Evolutionary conservation across 2,797 vertebrate species (phyloP), one percentile per base, ranked within the genome.

Genomic region (Eulemur rubriventer): DNA sequence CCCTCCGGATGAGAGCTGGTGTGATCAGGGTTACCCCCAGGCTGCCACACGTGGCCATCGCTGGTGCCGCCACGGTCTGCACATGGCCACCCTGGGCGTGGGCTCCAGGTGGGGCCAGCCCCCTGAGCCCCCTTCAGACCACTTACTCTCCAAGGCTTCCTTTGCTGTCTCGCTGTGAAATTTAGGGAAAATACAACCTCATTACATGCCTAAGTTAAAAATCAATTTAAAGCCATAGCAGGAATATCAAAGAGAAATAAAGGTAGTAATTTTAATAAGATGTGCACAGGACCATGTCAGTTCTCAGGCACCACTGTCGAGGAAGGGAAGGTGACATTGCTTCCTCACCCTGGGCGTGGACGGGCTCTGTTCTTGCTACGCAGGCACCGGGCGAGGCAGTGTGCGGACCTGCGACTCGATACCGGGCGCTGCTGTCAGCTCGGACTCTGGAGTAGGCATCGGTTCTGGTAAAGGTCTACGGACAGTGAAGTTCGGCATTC

Each of bases 251-350:
- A 9, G 20, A 13, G 12, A 33, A 46, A 55, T 22, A 55, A 55
- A 20, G 20, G 20, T 22, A n/a, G 80, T 12, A 10, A 3, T n/a
- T 16, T n/a, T 43, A 24, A 17, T 9, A 26, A 17, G 26, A 16
- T 1, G 22, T 16, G 9, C 41, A 0, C 1, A 6, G 0, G 9
- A 63, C 28, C 16, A 14, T 16, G 30, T 30, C 6, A 22, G 35
- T 7, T 43, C 35, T 41, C 26, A 9, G 35, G 48, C 7, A 3
- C 17, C 38, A 30, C 9, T 0, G 1, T 48, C 2, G 3, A 14
- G 13, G 41, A 65, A 13, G 59, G 59, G 4, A 28, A 65, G 16
- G 61, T 2, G 6, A 17, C 3, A 6, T 7, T 2, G 13, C 30
- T 30, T 28, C 14, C 13, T 63, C 30, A 16, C 7, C 61, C 30